Conservation (phyloP, 2,888 invertebrate species). For the Drosophila paramelanica region DNA sequence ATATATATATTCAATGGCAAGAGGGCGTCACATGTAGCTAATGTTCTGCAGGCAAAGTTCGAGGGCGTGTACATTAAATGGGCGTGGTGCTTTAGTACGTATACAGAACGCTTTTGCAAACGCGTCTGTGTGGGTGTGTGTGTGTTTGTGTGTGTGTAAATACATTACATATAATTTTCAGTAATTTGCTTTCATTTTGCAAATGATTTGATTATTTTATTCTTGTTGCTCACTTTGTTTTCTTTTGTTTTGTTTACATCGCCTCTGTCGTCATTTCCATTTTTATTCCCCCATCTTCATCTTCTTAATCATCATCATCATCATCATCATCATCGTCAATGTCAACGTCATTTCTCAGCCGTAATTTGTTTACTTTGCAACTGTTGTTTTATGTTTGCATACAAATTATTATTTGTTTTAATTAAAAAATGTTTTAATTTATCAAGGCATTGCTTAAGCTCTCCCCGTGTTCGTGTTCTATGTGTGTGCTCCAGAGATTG, state of each 20-base stretch:
- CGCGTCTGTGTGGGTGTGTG: conserved; percentile 9
- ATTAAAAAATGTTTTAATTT: conserved; percentile 75
- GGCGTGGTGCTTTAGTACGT: conserved; percentile 54
- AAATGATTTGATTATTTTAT: conserved; percentile 75
- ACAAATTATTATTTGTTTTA: conserved; percentile 61
- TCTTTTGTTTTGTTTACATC: conserved; percentile 34
- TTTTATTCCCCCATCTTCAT: conserved; percentile 7
- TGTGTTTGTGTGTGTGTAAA: conserved; percentile 35
- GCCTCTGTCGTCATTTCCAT: conserved; percentile 8
- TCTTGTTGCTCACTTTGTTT: conserved; percentile 39
- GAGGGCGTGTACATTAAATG: conserved; percentile 60
- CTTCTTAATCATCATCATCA: background rate
- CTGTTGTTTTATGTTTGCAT: conserved; percentile 46
- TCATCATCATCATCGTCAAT: conserved; percentile 18
- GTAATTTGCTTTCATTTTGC: conserved; percentile 74
- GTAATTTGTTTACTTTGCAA: conserved; percentile 67
- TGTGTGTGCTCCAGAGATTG: conserved; percentile 8
- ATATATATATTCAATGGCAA: conserved; percentile 36
- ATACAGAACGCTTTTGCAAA: conserved; percentile 19
- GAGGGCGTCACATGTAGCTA: conserved; percentile 51
- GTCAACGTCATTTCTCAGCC: conserved; percentile 41
- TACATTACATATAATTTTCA: conserved; percentile 65
- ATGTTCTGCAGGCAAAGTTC: conserved; percentile 41
- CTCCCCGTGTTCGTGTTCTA: background rate
- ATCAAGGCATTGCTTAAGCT: conserved; percentile 15